These are phyloP conservation scores for Forbesichthys agassizii DNA, from an alignment of 2,113 vertebrate species.

Conservation along the genomic window DNA sequence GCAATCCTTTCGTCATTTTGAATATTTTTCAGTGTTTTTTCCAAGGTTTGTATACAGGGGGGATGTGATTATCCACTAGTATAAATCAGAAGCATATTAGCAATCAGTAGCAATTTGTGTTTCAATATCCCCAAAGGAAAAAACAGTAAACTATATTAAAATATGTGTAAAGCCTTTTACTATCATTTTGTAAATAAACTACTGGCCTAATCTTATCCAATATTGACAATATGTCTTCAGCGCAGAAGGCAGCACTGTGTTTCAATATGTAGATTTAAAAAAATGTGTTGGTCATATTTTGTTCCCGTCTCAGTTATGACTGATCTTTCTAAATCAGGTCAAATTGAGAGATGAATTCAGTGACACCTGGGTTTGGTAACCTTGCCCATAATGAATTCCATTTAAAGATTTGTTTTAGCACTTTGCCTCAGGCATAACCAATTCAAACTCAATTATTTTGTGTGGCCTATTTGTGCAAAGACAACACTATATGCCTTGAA, in stretches of 20 bases:
- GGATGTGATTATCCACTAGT: conserved; percentile 20
- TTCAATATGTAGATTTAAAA: conserved; percentile 53
- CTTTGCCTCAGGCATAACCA: conserved; percentile 77
- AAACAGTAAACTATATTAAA: neutral
- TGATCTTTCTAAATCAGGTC: conserved; percentile 77
- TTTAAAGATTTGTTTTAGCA: conserved; percentile 82
- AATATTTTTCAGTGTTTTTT: conserved; percentile 33
- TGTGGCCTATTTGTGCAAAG: conserved; percentile 67
- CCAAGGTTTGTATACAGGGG: conserved; percentile 35
- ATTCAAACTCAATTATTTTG: conserved; percentile 82
- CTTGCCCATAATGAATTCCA: conserved; percentile 77
- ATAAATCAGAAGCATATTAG: conserved; percentile 1
- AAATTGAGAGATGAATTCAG: conserved; percentile 79
- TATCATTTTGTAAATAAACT: neutral
- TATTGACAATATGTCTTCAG: conserved; percentile 34
- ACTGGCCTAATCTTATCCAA: neutral
- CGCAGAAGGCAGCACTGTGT: conserved; percentile 32
- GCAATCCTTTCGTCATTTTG: conserved; percentile 38
- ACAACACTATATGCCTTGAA: conserved; percentile 70
- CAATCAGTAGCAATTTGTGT: neutral
- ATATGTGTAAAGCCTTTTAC: neutral
- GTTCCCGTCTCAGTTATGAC: conserved; percentile 72
- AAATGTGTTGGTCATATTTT: conserved; percentile 56
- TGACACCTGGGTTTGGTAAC: conserved; percentile 76
- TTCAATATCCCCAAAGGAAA: neutral